Evolutionary conservation across 1,140 invertebrate species (phyloP).

Genomic region (Ceratina calcarata): DNA sequence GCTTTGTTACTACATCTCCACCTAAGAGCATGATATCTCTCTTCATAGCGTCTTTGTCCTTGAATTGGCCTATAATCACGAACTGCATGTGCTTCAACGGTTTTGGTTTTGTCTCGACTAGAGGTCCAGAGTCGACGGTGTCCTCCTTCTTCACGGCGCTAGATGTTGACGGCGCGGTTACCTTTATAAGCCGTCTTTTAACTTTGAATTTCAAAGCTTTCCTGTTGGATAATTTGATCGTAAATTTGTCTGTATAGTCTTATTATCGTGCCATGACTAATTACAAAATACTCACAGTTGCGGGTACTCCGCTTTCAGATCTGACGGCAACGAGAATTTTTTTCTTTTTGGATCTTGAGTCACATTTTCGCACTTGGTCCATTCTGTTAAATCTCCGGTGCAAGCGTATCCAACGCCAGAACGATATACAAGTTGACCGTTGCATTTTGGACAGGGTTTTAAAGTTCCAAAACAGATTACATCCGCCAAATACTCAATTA

Average conservation of each 20-base stretch:
- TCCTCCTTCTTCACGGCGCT: conserved; percentile 82
- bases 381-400: conserved; percentile 91
- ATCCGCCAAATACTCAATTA: conserved; percentile 90
- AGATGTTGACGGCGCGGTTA: conserved; percentile 79
- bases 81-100: conserved; percentile 91
- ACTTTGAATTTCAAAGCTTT: conserved; percentile 82
- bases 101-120: conserved; percentile 82
- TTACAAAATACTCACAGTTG: conserved; percentile 82
- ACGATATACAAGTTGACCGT: conserved; percentile 87
- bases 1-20: conserved; percentile 86
- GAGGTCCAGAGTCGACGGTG: conserved; percentile 81
- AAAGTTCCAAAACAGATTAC: conserved; percentile 93
- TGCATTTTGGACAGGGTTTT: conserved; percentile 90
- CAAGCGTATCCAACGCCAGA: conserved; percentile 90
- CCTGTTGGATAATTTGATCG: conserved; percentile 35
- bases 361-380: conserved; percentile 92
- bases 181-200: conserved; percentile 83
- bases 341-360: conserved; percentile 87
- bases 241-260: background rate
- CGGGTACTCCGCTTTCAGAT: conserved; percentile 82
- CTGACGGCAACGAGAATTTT: conserved; percentile 87
- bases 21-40: conserved; percentile 87
- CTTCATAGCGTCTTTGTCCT: conserved; percentile 84
- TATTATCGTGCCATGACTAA: background rate
- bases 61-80: conserved; percentile 85